A percentile compares a stretch with the other conserved stretches of the same genome.
These are phyloP conservation scores for Orchesellides sinensis DNA, from an alignment of 2,888 invertebrate species.

Conservation along the genomic window DNA sequence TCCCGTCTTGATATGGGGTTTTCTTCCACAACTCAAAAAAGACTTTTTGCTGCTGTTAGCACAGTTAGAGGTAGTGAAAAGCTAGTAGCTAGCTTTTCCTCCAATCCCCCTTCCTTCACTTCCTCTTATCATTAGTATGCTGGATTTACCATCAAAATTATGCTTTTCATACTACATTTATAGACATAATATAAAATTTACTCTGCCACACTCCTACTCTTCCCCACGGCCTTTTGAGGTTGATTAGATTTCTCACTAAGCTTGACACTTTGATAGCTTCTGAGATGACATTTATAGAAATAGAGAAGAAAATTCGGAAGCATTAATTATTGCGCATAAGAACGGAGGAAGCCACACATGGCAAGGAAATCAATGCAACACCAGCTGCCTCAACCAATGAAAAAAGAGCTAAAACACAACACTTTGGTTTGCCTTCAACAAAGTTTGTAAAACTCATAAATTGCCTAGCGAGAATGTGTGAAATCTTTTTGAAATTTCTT, in stretches of 20 bases:
- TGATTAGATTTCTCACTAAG: conserved; percentile 50
- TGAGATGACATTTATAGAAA: conserved; percentile 19
- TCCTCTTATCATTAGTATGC: too few relatives aligned
- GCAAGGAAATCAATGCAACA: neutral
- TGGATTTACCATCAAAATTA: too few relatives aligned
- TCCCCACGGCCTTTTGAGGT: conserved; percentile 18
- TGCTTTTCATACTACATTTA: too few relatives aligned
- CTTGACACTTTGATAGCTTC: conserved; percentile 23
- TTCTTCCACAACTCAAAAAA: too few relatives aligned
- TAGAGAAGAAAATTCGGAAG: conserved; percentile 13
- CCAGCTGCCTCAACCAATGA: neutral
- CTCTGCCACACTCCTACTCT: neutral
- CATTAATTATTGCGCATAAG: conserved; percentile 39
- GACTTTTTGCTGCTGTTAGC: too few relatives aligned
- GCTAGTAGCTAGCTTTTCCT: too few relatives aligned
- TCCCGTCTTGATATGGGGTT: too few relatives aligned
- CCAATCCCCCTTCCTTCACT: too few relatives aligned
- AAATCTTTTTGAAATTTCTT: neutral
- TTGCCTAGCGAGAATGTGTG: neutral
- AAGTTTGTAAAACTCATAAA: neutral
- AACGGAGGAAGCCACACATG: neutral
- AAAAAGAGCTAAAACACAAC: neutral
- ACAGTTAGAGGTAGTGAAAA: too few relatives aligned
- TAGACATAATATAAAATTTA: neutral
- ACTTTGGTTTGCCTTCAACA: too few relatives aligned